Evolutionary conservation across 2,113 vertebrate species (phyloP), one percentile per base, ranked within the genome.

Genomic region (Cromileptes altivelis): DNA sequence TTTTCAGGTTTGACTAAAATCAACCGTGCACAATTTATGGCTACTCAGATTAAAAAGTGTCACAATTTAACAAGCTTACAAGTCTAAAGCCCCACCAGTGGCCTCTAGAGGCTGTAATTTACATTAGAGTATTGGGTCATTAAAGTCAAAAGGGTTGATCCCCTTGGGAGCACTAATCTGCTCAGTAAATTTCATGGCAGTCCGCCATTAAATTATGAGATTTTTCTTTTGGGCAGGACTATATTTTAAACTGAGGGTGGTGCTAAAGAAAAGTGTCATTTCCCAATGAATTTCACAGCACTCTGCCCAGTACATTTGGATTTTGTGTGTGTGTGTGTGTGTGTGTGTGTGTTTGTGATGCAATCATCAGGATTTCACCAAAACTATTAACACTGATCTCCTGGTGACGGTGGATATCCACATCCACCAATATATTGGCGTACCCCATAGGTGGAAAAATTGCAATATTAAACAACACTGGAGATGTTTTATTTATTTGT

Each of bases 111-210:
- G 70, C 53, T 25, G 15, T 58, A 21, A 13, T 73, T 74, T 79
- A 45, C 63, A 82, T 73, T 25, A 55, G 33, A 73, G 71, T 71
- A 4, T 14, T 13, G 27, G 80, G 78, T 85, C 78, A 75, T 88
- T 85, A 77, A 45, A 77, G 85, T 75, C 67, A 73, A 73, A 84
- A 49, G 69, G 72, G 68, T 80, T 75, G 75, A 86, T 83, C 82
- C 76, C 45, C 37, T 0, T 2, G 52, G 65, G 72, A 77, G 75
- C 52, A 17, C 57, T 79, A 84, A 79, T 73, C 37, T 64, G 61
- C 75, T 70, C 68, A 25, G 70, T 71, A 56, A n/a, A 65, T 67
- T 79, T 88, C 65, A 62, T 33, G 55, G 82, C 3, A 0, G 17
- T 18, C 50, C 55, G 58, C 45, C 64, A 49, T 60, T 62, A 45